Base-by-base conservation (phyloP, 2,888 invertebrate genomes). In the Euzophera pinguis region DNA sequence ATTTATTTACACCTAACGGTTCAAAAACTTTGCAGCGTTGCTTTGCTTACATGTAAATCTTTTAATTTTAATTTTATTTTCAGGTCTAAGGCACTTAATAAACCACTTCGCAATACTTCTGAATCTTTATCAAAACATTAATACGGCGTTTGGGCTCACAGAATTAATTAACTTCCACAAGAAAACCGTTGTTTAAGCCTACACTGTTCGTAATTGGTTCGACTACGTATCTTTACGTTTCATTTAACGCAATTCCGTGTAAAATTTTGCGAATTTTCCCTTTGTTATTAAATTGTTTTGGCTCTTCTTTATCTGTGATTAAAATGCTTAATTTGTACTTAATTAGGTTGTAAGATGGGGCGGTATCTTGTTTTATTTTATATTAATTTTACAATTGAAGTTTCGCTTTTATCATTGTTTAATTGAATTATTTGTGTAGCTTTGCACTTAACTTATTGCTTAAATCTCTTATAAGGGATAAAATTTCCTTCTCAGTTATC, bases 51-150 rank as follows among this genome's bases (percentile, higher is more conserved):
- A n/a, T n/a, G n/a, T n/a, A n/a, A n/a, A n/a, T n/a, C n/a, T n/a
- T n/a, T n/a, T n/a, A n/a, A n/a, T n/a, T n/a, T n/a, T n/a, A n/a
- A n/a, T n/a, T n/a, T n/a, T n/a, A n/a, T n/a, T n/a, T n/a, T n/a
- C n/a, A 9, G 7, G 32, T 9, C 7, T 1, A 32, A 32, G 7
- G 63, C 64, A 69, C 71, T 75, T 70, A 73, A 70, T 68, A 73
- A 75, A 65, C 59, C 67, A 59, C 65, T 53, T 61, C 67, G 63
- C 65, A 69, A 64, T 65, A 61, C 65, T 60, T 53, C n/a, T 3
- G 32, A 32, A 16, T 32, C 29, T 34, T 34, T 17, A 41, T 16
- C 14, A 10, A 10, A 39, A 8, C 16, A 12, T 16, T 39, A 32
- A n/a, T 13, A 10, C 45, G 1, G 4, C 45, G 14, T 34, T 45